Base-by-base conservation (phyloP, 2,113 vertebrate genomes). In the Zosterops pallidus region DNA sequence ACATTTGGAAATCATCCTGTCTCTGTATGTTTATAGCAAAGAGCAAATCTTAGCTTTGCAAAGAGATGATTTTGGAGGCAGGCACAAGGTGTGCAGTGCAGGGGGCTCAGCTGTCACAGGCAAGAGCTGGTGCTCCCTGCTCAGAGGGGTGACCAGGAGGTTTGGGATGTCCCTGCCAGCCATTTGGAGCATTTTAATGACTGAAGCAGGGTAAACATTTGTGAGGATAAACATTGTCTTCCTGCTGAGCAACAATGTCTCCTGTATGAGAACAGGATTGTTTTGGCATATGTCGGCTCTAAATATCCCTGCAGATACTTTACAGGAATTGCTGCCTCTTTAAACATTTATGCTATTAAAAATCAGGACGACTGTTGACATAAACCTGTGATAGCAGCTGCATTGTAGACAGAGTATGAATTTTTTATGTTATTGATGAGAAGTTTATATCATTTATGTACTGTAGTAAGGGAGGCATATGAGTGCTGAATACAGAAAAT, bases 311-410 rank as follows among this genome's bases (percentile, higher is more conserved):
- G 59, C 88, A 94, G 95, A 93, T 97, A 91, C 91, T 96, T 97
- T 96, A 91, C 86, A 97, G 83, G 92, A 97, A 97, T 94, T 86
- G 81, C 94, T 95, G 60, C 84, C 85, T 96, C 94, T 97, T 97
- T 96, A 97, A 98, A 97, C 83, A 97, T 97, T 96, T 89, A 97
- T 97, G 96, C 88, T 96, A 93, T 98, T 97, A 96, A 97, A 96
- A 96, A 95, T 96, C 94, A 97, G 88, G 92, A 91, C 83, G 65
- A 81, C 49, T 97, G 94, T 97, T 97, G 93, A 96, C 95, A 97
- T 95, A 97, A 96, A 96, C 90, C 93, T 96, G 96, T 96, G 89
- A 96, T 90, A 96, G 94, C 94, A 96, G 84, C 93, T 97, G 88
- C 86, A 95, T 57, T 97, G 92, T 95, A 96, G 94, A 94, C 75